These are phyloP conservation scores for Ctenicera cuprea DNA, from an alignment of 2,888 invertebrate genomes.

Conservation along the genomic window DNA sequence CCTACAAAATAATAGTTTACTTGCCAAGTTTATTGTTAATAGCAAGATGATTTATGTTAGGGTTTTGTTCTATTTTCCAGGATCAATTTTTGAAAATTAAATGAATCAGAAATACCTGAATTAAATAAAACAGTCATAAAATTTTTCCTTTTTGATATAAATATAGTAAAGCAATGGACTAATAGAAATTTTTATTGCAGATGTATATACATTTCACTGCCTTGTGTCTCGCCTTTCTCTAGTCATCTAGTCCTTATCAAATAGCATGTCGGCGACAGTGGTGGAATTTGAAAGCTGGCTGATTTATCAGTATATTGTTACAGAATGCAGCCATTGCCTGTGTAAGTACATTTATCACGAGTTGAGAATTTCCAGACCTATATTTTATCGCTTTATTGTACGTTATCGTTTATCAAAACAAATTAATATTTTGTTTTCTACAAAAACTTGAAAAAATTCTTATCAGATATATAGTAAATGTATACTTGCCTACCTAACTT, in stretches of 20 bases:
- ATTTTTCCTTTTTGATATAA: no score
- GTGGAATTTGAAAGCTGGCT: conserved; percentile 81
- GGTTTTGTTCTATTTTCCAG: no score
- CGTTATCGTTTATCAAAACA: conserved; percentile 1
- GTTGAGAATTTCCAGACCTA: no score
- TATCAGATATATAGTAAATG: background rate
- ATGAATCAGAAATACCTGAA: no score
- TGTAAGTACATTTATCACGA: conserved; percentile 74
- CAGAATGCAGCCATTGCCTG: conserved; percentile 80
- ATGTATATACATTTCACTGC: conserved; percentile 41
- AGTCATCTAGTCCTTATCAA: conserved; percentile 33
- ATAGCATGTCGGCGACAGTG: conserved; percentile 36
- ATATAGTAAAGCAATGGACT: background rate
- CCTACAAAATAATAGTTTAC: no score
- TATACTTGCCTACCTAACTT: conserved; percentile 3
- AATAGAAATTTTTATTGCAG: conserved; percentile 25
- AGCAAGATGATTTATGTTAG: no score
- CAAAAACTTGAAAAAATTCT: no score
- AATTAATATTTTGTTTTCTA: no score
- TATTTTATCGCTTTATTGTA: no score
- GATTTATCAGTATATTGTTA: conserved; percentile 81
- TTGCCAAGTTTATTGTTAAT: no score
- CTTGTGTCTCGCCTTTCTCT: conserved; percentile 36
- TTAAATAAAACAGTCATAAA: no score
- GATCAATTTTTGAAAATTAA: no score